phyloP scores from a whole-genome alignment of 2,113 vertebrate genomes.

The Sterna hirundo region DNA sequence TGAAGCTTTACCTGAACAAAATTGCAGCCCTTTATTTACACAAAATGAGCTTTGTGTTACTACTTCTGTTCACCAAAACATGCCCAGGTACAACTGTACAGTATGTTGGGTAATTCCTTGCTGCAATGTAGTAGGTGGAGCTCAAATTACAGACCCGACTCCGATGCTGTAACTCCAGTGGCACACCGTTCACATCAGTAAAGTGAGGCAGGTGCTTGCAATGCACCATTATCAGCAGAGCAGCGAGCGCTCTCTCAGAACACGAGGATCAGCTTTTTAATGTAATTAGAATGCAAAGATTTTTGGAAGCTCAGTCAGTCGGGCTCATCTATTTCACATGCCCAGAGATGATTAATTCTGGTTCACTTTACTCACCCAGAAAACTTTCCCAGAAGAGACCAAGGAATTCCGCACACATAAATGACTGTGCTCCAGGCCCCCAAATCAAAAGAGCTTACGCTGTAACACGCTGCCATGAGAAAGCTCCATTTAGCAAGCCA shows the following conservation, averaged over 20 bases:
- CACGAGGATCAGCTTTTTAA: not conserved
- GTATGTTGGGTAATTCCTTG: not conserved
- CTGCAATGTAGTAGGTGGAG: constrained; percentile 50
- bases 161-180: not conserved
- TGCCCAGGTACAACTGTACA: not conserved
- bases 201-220: constrained; percentile 11
- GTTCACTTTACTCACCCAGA: not conserved
- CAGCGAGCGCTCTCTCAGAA: not conserved
- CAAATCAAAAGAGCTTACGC: not conserved
- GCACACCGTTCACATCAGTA: not conserved
- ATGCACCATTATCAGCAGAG: not conserved
- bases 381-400: not conserved
- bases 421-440: not conserved
- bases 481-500: not conserved
- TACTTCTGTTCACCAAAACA: not conserved
- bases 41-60: not conserved
- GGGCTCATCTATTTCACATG: not conserved
- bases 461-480: not conserved
- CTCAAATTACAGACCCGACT: not conserved
- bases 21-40: not conserved
- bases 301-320: not conserved
- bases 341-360: not conserved
- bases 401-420: not conserved
- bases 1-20: not conserved
- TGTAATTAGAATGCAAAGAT: not conserved